phyloP scores from a whole-genome alignment of 2,797 vertebrate species.

The Bucorvus abyssinicus region DNA sequence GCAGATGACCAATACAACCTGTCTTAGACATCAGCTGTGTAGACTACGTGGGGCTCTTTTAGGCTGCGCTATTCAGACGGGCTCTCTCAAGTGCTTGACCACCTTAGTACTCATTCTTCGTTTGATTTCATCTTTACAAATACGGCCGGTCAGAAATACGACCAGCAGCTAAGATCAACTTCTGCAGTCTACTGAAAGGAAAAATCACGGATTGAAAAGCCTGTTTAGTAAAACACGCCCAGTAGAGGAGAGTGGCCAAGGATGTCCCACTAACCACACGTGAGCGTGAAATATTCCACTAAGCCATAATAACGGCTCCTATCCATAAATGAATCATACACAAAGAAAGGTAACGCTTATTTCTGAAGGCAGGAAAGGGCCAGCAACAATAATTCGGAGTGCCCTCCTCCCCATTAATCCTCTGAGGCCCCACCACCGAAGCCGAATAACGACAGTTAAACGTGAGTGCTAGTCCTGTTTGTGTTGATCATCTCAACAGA shows the following conservation, averaged over 20 bases:
- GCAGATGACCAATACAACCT: not conserved
- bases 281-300: not conserved
- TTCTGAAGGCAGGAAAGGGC: constrained; percentile 31
- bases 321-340: not conserved
- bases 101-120: not conserved
- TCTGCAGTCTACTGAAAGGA: not conserved
- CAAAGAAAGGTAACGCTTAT: not conserved
- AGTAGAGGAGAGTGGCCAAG: not conserved
- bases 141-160: not conserved
- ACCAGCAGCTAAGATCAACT: not conserved
- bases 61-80: not conserved
- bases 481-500: constrained; percentile 55
- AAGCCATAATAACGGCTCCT: not conserved
- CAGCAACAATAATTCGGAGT: not conserved
- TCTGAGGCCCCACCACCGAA: not conserved
- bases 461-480: not conserved
- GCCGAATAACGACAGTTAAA: not conserved
- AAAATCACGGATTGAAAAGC: not conserved
- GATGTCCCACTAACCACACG: not conserved
- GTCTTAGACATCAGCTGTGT: not conserved
- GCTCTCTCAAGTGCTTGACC: not conserved
- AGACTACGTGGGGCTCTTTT: not conserved
- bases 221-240: not conserved
- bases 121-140: not conserved
- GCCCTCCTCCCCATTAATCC: not conserved